These are phyloP conservation scores for Trachelus troglodyta DNA, from an alignment of 2,888 invertebrate genomes.

Conservation along the genomic window DNA sequence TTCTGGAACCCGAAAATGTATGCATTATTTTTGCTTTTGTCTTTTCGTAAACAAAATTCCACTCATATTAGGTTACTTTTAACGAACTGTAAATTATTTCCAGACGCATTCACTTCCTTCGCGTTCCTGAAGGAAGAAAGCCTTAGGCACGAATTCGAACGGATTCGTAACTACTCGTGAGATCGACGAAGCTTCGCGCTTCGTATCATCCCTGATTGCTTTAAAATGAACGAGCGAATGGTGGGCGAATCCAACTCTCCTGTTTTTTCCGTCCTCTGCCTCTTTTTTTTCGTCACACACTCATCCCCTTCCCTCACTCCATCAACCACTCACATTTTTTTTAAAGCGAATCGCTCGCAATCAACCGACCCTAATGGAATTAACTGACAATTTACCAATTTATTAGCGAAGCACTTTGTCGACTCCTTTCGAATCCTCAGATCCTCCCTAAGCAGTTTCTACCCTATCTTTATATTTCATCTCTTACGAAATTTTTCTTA, in stretches of 20 bases:
- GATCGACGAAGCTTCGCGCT: background rate
- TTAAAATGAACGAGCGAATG: background rate
- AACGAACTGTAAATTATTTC: background rate
- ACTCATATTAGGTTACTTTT: background rate
- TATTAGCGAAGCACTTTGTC: conserved; percentile 35
- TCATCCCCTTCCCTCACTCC: conserved; percentile 6
- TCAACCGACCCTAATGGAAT: conserved; percentile 44
- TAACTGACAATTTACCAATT: conserved; percentile 52
- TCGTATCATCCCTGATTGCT: background rate
- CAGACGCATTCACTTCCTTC: background rate
- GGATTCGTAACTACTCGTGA: background rate
- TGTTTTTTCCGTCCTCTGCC: conserved; percentile 21
- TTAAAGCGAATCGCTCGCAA: conserved; percentile 37
- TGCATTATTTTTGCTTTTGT: background rate
- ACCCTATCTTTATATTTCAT: conserved; percentile 19
- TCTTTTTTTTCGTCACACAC: conserved; percentile 16
- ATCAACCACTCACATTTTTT: background rate
- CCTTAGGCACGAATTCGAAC: background rate
- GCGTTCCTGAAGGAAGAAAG: background rate
- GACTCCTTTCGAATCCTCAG: background rate
- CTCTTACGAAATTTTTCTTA: background rate
- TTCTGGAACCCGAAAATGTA: background rate
- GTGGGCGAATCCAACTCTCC: background rate
- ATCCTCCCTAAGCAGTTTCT: background rate
- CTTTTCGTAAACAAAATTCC: conserved; percentile 10